These are phyloP conservation scores for Tetranychus truncatus DNA, from an alignment of 2,888 invertebrate genomes.

Conservation along the genomic window DNA sequence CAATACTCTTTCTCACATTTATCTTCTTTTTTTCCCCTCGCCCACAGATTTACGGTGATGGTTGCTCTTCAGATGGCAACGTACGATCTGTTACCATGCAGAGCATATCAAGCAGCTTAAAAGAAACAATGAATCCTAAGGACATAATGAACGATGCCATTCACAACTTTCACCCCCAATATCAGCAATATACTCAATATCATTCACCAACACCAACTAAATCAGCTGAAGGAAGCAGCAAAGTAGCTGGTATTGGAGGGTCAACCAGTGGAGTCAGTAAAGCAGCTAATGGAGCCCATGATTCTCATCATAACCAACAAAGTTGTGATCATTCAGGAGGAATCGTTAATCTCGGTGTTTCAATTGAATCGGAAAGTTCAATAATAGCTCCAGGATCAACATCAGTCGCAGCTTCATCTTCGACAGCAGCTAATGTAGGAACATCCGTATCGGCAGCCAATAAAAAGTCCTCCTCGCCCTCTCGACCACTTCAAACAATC, in stretches of 20 bases:
- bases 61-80: constrained; percentile 56
- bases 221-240: background rate
- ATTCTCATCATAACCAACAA: background rate
- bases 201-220: constrained; percentile 7
- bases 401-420: background rate
- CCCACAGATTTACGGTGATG: constrained; percentile 54
- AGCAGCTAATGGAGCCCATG: background rate
- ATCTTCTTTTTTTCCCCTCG: background rate
- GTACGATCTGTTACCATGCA: constrained; percentile 92
- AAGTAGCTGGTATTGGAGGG: background rate
- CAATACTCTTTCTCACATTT: too few relatives aligned
- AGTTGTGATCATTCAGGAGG: background rate
- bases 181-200: constrained; percentile 96
- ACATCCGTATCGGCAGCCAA: background rate
- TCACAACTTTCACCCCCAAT: constrained; percentile 99
- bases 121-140: constrained; percentile 95
- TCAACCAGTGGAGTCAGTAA: background rate
- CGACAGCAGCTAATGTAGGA: background rate
- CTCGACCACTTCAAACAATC: background rate
- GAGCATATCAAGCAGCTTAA: constrained; percentile 93
- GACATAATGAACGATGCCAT: constrained; percentile 99
- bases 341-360: background rate
- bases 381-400: background rate
- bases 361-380: background rate
- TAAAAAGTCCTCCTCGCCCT: background rate